Percentiles rank a stretch among this genome's conserved stretches.
phyloP scores from a whole-genome alignment of 1,140 invertebrate genomes.

The Bombus ignitus region DNA sequence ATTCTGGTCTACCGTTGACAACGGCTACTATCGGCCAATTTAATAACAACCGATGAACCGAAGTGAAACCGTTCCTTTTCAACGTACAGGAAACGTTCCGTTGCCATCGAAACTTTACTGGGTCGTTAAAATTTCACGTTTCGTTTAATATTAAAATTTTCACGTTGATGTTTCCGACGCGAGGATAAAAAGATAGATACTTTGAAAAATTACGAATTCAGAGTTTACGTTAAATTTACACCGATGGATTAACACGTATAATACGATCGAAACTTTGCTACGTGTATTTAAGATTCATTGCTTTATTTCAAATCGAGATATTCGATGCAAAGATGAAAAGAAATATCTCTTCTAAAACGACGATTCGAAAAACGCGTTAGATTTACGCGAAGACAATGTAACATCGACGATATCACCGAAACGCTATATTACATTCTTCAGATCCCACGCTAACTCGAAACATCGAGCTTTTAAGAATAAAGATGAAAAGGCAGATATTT shows the following conservation, averaged over 20 bases:
- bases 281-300: not conserved
- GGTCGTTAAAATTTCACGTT: not conserved
- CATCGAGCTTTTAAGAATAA: not conserved
- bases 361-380: not conserved
- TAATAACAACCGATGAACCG: conserved; percentile 2
- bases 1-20: not conserved
- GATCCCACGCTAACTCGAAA: not conserved
- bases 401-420: not conserved
- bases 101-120: not conserved
- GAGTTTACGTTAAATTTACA: not conserved
- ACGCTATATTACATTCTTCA: not conserved
- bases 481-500: not conserved
- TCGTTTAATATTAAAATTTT: not conserved
- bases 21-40: not conserved
- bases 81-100: not conserved
- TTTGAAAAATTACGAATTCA: not conserved
- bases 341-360: not conserved
- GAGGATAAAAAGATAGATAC: not conserved
- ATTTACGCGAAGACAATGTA: too few relatives aligned
- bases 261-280: not conserved
- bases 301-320: not conserved
- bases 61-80: not conserved
- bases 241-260: not conserved
- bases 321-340: not conserved
- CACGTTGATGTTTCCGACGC: too few relatives aligned